Evolutionary conservation across 2,113 vertebrate species (phyloP), one percentile per base, ranked within the genome.

Genomic region (Prietella phreatophila): DNA sequence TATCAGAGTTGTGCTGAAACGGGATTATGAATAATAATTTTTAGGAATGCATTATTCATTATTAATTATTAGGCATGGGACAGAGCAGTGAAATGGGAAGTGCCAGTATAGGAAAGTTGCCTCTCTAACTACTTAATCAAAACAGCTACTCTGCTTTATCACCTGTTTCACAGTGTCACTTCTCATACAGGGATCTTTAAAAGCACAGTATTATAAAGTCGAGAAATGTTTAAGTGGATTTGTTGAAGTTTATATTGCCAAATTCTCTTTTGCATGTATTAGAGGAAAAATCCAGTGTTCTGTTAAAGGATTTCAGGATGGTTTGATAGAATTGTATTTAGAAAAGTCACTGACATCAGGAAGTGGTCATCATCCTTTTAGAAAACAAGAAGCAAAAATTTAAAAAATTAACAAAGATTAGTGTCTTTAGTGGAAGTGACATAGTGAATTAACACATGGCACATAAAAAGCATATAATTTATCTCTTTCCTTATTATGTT

Each of bases 221-320:
- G 42, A 78, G 27, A n/a, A 78, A 78, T 78, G 75, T 50, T 42
- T 78, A 5, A 76, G 39, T 78, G 42, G 22, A 78, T n/a, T 78
- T 78, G 75, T 78, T 78, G 42, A 78, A 78, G 42, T 78, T 78
- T 78, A 78, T 78, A 15, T 78, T 78, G 75, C 75, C 75, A 78
- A 78, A n/a, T 78, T 78, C 75, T 50, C 75, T 79, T 79, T 79
- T 53, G 47, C 6, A 15, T n/a, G 13, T 79, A 79, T 79, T 79
- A 79, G 55, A 1, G 47, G 76, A 17, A 79, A 55, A 55, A 15
- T 79, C 76, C 7, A 6, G 14, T 79, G 50, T 79, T 79, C 76
- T 9, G 27, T 17, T 55, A 6, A 79, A 79, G 76, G 76, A 55
- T 42, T 50, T 78, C 42, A 50, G n/a, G 22, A 78, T 6, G 6